Evolutionary conservation across 1,140 invertebrate species (phyloP).

Genomic region (Hypothenemus hampei): DNA sequence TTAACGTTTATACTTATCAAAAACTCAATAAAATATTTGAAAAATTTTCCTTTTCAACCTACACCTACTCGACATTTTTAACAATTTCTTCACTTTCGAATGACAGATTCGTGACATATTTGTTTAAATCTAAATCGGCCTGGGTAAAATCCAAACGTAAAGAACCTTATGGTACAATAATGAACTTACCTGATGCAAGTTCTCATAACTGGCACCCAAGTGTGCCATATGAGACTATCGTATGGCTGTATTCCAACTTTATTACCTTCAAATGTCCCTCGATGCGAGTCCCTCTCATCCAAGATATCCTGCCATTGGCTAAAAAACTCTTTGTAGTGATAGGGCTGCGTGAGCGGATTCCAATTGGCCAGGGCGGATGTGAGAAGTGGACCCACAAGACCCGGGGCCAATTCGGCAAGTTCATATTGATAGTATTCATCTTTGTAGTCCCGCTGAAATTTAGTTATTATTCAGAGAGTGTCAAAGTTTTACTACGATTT

Average conservation of each 20-base stretch:
- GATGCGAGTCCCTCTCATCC: slow-evolving; percentile 47
- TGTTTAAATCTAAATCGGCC: no score
- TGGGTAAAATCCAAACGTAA: slow-evolving; percentile 12
- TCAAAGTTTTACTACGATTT: slow-evolving; percentile 3
- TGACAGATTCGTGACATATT: no score
- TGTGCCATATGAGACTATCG: slow-evolving; percentile 80
- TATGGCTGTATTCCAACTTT: slow-evolving; percentile 66
- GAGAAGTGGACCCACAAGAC: slow-evolving; percentile 60
- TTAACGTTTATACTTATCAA: no score
- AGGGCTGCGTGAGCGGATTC: slow-evolving; percentile 66
- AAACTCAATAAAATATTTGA: no score
- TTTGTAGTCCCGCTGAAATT: slow-evolving; percentile 49
- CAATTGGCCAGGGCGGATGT: slow-evolving; percentile 65
- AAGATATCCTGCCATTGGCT: slow-evolving; percentile 68
- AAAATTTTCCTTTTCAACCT: no score
- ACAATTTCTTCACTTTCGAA: no score
- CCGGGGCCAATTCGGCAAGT: slow-evolving; percentile 59
- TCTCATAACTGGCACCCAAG: slow-evolving; percentile 80
- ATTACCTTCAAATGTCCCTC: slow-evolving; percentile 46
- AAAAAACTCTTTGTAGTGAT: slow-evolving; percentile 60
- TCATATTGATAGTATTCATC: slow-evolving; percentile 57
- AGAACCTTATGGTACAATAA: no score
- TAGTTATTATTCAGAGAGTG: neutral
- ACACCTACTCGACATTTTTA: no score
- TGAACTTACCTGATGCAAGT: slow-evolving; percentile 59